These are phyloP conservation scores for Cremastinae sp. DNA, from an alignment of 2,888 invertebrate genomes.

Conservation along the genomic window DNA sequence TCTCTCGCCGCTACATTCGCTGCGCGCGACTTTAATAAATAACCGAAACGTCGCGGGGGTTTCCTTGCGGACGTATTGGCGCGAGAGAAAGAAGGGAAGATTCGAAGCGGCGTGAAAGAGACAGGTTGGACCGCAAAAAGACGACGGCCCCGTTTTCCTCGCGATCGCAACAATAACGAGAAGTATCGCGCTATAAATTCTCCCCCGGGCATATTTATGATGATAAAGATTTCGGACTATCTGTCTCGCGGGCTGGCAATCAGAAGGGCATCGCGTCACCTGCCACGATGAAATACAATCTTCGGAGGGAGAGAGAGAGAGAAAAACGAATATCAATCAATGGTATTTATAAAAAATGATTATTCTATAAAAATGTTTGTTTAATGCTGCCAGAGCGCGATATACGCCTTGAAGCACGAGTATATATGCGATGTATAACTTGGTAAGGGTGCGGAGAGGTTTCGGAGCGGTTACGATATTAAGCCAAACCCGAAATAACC, in stretches of 20 bases:
- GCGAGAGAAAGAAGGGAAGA: constrained; percentile 33
- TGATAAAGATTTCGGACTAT: constrained; percentile 49
- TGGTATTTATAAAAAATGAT: too few relatives aligned
- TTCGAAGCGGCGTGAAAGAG: constrained; percentile 4
- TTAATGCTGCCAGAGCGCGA: too few relatives aligned
- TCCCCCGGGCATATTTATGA: constrained; percentile 54
- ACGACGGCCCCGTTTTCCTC: constrained; percentile 40
- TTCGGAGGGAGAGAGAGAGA: not conserved
- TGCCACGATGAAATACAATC: not conserved
- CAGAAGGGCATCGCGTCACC: constrained; percentile 21
- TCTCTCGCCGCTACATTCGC: constrained; percentile 47
- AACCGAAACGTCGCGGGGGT: constrained; percentile 47
- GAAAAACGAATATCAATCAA: too few relatives aligned
- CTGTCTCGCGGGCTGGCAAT: constrained; percentile 11
- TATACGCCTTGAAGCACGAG: not conserved
- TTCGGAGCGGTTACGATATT: constrained; percentile 36
- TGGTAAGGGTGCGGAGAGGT: not conserved
- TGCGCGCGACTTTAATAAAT: constrained; percentile 62
- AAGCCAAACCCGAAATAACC: constrained; percentile 55
- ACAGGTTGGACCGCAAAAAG: constrained; percentile 44
- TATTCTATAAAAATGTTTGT: too few relatives aligned
- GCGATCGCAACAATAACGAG: constrained; percentile 56
- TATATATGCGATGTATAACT: not conserved
- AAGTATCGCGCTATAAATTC: constrained; percentile 56
- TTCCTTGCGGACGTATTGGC: constrained; percentile 41